Evolutionary conservation across 1,140 invertebrate species (phyloP).

Genomic region (Thaumatotibia leucotreta): DNA sequence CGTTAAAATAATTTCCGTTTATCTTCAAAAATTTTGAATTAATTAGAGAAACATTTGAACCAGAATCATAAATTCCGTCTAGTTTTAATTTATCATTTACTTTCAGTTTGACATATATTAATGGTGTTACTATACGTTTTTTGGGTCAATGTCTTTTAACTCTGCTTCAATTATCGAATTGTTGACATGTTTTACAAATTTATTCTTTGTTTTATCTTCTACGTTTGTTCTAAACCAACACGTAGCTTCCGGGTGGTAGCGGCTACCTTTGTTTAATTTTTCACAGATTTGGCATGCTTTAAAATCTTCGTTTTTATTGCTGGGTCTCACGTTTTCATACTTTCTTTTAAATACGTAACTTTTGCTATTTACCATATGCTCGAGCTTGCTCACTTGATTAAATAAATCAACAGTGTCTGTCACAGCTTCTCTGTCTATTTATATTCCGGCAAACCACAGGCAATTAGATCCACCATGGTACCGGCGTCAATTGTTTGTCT

Average conservation of each 20-base stretch:
- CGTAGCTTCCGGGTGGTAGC: slow-evolving; percentile 25
- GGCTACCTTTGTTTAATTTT: slow-evolving; percentile 23
- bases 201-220: slow-evolving; percentile 3
- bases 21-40: slow-evolving; percentile 35
- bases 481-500: slow-evolving; percentile 30
- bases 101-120: slow-evolving; percentile 29
- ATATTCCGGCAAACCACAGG: slow-evolving; percentile 34
- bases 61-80: slow-evolving; percentile 31
- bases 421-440: slow-evolving; percentile 32
- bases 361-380: slow-evolving; percentile 29
- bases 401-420: slow-evolving; percentile 28
- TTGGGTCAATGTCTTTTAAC: slow-evolving; percentile 14
- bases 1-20: slow-evolving; percentile 21
- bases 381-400: slow-evolving; percentile 30
- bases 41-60: slow-evolving; percentile 37
- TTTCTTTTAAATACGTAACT: slow-evolving; percentile 4
- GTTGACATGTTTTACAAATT: neutral
- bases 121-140: slow-evolving; percentile 14
- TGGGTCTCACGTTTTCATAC: neutral
- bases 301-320: slow-evolving; percentile 12
- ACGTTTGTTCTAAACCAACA: slow-evolving; percentile 20
- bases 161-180: slow-evolving; percentile 58
- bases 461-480: slow-evolving; percentile 36
- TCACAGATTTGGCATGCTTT: slow-evolving; percentile 25
- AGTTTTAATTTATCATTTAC: slow-evolving; percentile 28